Evolutionary conservation across 2,113 vertebrate species (phyloP), one percentile per base, ranked within the genome.

Genomic region (Syngnathus typhle): DNA sequence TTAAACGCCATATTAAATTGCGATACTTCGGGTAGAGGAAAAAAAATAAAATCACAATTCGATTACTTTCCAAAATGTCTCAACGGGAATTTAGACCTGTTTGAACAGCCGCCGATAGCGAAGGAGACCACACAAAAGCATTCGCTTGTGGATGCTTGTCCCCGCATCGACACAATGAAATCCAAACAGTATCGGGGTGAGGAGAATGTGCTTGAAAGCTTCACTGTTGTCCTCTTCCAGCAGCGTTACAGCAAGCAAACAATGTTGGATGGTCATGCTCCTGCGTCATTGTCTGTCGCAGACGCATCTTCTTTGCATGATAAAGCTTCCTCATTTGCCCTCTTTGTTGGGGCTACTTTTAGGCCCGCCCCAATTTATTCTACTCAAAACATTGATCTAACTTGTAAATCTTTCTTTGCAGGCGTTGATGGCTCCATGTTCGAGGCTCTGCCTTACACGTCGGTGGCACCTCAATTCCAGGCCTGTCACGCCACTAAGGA

Each of bases 391-490:
- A 3, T 32, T 51, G 27, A 8, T 27, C 5, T 65, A 9, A 4
- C 16, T 51, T 66, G 54, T 67, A 21, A 27, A 5, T 36, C 60
- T 27, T 58, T 51, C 21, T 64, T 67, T 71, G 8, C 62, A 98
- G 97, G 95, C 19, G 85, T 94, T 70, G 95, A 98, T 2, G 85
- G 88, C 83, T 96, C 95, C 47, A 89, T 96, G 82, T 99, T 99
- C 1, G 93, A 96, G 85, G 86, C 85, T 38, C 84, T 97, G 65
- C 93, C 95, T 0, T 93, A 90, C 65, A 81, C 85, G 0, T 68
- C 67, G 0, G 91, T 89, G 3, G 71, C 88, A 3, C 89, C 93
- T 0, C 88, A 75, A 65, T 83, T 94, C 72, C 92, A 84, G 81
- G 88, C 87, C 16, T 99, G 97, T 59, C 73, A 87, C 67, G 85